Percentiles rank a stretch among this genome's conserved stretches.
phyloP scores from a whole-genome alignment of 37 sponge, comb jelly and placozoan species.

The Aphrocallistes beatrix region DNA sequence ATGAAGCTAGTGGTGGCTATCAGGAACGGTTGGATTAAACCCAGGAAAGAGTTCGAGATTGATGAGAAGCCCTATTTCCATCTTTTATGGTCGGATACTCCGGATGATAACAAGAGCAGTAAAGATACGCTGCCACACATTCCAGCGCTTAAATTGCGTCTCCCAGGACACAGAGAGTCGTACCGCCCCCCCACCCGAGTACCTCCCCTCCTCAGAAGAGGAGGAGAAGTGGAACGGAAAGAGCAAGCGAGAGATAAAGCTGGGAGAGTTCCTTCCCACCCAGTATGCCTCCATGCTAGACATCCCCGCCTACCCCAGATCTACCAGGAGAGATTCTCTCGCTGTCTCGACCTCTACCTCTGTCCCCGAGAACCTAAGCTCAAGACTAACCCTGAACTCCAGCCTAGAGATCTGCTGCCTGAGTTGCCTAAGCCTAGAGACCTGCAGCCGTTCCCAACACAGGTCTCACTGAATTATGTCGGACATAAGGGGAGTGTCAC shows the following conservation, averaged over 20 bases:
- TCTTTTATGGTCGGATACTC: constrained; percentile 61
- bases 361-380: constrained; percentile 82
- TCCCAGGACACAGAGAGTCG: constrained; percentile 90
- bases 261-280: not conserved
- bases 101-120: constrained; percentile 26
- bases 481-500: constrained; percentile 70
- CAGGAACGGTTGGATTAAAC: constrained; percentile 77
- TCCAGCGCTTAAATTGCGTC: constrained; percentile 78
- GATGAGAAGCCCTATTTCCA: constrained; percentile 51
- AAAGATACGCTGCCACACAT: constrained; percentile 59
- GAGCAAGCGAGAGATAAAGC: not conserved
- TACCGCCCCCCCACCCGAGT: constrained; percentile 97
- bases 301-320: constrained; percentile 76
- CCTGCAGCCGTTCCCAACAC: constrained; percentile 87
- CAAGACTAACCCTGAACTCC: constrained; percentile 33
- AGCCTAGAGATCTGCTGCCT: constrained; percentile 82
- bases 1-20: constrained; percentile 74
- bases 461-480: constrained; percentile 29
- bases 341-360: constrained; percentile 93
- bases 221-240: constrained; percentile 23
- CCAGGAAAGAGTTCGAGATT: constrained; percentile 22
- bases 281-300: constrained; percentile 58
- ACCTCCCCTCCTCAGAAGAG: constrained; percentile 78
- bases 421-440: constrained; percentile 87
- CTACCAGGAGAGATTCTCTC: constrained; percentile 86